phyloP scores from a whole-genome alignment of 2,113 vertebrate species.

The Sinocyclocheilus anshuiensis region DNA sequence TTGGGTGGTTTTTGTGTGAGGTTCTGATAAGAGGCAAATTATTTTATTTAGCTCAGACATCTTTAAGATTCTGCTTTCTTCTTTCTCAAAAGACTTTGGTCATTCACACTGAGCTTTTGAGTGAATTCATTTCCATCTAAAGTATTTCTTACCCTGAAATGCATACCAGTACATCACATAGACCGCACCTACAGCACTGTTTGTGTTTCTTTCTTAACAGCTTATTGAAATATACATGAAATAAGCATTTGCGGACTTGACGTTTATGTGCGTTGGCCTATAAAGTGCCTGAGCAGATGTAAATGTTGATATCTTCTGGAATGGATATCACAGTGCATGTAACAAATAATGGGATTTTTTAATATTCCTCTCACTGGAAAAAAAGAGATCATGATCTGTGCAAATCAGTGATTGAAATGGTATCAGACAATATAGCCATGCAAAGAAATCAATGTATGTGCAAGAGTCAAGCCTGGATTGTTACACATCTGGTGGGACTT shows the following conservation, averaged over 20 bases:
- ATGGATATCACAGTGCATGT: slow-evolving; percentile 14
- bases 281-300: slow-evolving; percentile 10
- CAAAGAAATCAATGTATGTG: slow-evolving; percentile 9
- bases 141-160: neutral
- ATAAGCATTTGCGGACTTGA: neutral
- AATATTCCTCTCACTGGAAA: neutral
- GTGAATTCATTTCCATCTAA: neutral
- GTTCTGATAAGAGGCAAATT: slow-evolving; percentile 15
- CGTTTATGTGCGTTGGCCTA: neutral
- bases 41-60: neutral
- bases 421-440: slow-evolving; percentile 6
- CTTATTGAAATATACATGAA: slow-evolving; percentile 13
- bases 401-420: slow-evolving; percentile 18
- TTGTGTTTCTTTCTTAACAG: neutral
- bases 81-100: neutral
- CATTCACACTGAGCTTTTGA: neutral
- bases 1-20: slow-evolving; percentile 9
- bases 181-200: neutral
- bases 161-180: neutral
- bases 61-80: slow-evolving; percentile 6
- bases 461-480: neutral
- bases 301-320: slow-evolving; percentile 23
- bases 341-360: slow-evolving; percentile 5
- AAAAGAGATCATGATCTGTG: neutral
- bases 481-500: neutral